phyloP scores from a whole-genome alignment of 2,888 invertebrate species.

The Meghimatium bilineatum region DNA sequence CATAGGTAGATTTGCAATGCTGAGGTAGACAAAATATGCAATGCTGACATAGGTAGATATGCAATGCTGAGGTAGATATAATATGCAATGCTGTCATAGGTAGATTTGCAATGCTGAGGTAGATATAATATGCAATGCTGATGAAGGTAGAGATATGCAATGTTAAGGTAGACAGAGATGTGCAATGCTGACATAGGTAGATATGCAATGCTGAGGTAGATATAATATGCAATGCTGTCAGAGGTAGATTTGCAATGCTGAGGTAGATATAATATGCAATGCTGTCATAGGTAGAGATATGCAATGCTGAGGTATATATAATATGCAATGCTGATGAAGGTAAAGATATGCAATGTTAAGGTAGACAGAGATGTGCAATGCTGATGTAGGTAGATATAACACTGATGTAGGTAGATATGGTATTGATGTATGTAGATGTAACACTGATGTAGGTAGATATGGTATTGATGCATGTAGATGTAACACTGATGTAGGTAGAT shows the following conservation, averaged over 20 bases:
- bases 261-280: background rate
- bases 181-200: background rate
- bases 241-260: background rate
- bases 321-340: background rate
- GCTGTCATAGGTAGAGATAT: background rate
- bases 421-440: no score
- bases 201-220: background rate
- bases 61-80: background rate
- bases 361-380: background rate
- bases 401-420: background rate
- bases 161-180: slow-evolving; percentile 57
- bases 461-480: background rate
- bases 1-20: background rate
- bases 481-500: background rate
- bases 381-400: background rate
- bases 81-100: background rate
- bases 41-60: background rate
- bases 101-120: background rate
- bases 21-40: background rate
- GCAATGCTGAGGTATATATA: background rate
- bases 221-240: background rate
- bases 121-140: slow-evolving; percentile 34
- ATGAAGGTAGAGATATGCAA: slow-evolving; percentile 54
- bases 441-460: background rate
- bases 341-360: background rate